Evolutionary conservation across 1,140 invertebrate species (phyloP), one percentile per base, ranked within the genome.

Genomic region (Asbolus verrucosus): DNA sequence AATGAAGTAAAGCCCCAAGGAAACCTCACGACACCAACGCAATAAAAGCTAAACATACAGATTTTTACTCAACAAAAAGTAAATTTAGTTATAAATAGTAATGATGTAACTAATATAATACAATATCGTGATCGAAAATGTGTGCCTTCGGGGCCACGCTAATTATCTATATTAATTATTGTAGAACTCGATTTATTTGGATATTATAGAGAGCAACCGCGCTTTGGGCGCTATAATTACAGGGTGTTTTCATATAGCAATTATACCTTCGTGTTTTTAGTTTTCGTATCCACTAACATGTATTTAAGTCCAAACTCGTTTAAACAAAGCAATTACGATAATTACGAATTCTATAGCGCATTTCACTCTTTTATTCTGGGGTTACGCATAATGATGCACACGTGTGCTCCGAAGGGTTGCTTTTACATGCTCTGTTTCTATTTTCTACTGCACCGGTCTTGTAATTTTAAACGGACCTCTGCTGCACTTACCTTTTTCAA

Each of bases 211-310:
- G 46, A 54, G 46, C 19, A 27, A 54, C 19, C 19, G 46, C 21
- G 18, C 46, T 54, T 5, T 27, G 21, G 46, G 46, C 46, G 11
- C 2, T 62, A 38, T 9, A 33, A 62, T 62, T 33, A 63, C 18
- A 15, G 33, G 61, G 61, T 63, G 61, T 63, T 39, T 63, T 63
- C 18, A 60, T 31, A 13, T 18, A 62, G 24, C 41, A 63, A 62
- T 62, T 62, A 62, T 15, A 62, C 13, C 11, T 62, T 62, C 13
- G 30, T 36, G 46, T 54, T 43, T 43, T 2, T 54, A 27, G 46
- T 54, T 19, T 36, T 62, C 24, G 33, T 31, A 30, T 9, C 54
- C 21, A 5, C 11, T 19, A 61, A 43, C 39, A 11, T 36, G n/a
- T 36, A 36, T 11, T 36, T 36, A 36, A n/a, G 19, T 54, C 27